phyloP scores from a whole-genome alignment of 2,888 invertebrate genomes.

The Saturnia japonica region DNA sequence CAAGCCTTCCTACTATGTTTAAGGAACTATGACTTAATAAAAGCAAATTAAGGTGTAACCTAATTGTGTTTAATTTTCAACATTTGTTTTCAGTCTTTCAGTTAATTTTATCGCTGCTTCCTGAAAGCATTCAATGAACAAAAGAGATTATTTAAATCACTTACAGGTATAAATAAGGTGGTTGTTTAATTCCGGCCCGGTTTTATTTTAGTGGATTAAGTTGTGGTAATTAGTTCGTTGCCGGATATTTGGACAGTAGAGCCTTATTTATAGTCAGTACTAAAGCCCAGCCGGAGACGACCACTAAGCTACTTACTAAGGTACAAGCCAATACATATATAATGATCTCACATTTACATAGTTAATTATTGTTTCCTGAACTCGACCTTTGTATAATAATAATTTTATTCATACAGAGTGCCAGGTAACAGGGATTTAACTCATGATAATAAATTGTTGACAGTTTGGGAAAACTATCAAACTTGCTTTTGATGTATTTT shows the following conservation, averaged over 20 bases:
- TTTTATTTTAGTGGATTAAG: constrained; percentile 70
- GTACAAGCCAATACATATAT: constrained; percentile 46
- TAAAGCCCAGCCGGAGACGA: constrained; percentile 48
- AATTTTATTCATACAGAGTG: constrained; percentile 12
- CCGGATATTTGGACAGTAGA: constrained; percentile 58
- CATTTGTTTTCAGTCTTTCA: constrained; percentile 32
- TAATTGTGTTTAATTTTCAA: constrained; percentile 24
- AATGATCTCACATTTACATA: constrained; percentile 32
- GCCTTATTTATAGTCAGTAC: constrained; percentile 60
- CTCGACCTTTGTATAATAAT: constrained; percentile 21
- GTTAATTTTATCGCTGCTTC: constrained; percentile 30
- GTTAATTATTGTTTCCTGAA: constrained; percentile 29
- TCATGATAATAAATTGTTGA: constrained; percentile 4
- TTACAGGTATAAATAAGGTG: constrained; percentile 36
- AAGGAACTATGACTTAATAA: not conserved
- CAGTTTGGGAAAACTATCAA: not conserved
- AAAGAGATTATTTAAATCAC: constrained; percentile 45
- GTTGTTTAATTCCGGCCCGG: constrained; percentile 46
- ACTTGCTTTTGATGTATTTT: not conserved
- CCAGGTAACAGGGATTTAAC: not conserved
- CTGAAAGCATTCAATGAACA: constrained; percentile 34
- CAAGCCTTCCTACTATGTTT: not conserved
- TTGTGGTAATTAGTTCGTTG: constrained; percentile 62
- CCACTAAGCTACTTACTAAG: constrained; percentile 54
- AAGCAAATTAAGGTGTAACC: constrained; percentile 16